Conservation (phyloP, 2,888 invertebrate genomes). For the Neoitamus cyanurus region DNA sequence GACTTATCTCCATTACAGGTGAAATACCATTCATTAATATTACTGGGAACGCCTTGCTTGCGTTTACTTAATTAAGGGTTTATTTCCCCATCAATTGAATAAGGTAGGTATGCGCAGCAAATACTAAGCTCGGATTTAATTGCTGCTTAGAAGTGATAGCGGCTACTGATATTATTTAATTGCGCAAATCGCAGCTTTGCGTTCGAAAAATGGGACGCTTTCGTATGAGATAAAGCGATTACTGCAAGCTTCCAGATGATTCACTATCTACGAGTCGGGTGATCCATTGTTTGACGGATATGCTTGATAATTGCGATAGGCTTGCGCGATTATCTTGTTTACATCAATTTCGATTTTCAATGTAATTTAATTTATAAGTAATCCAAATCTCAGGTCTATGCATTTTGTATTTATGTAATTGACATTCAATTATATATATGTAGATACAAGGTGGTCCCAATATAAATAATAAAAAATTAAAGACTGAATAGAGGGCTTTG, state of each 20-base stretch:
- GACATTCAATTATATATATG: no score
- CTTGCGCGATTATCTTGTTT: not conserved
- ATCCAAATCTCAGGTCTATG: no score
- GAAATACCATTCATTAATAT: not conserved
- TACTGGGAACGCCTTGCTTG: not conserved
- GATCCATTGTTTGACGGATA: not conserved
- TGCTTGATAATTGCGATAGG: not conserved
- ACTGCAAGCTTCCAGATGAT: not conserved
- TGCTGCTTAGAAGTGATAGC: not conserved
- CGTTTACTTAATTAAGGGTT: not conserved
- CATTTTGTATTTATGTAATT: no score
- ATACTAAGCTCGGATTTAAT: not conserved
- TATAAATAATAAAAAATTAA: no score
- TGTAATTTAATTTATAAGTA: no score
- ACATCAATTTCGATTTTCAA: no score
- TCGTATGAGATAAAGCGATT: not conserved
- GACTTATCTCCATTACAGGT: not conserved
- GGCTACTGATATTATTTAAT: not conserved
- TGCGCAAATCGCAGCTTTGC: not conserved
- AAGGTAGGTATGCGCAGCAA: not conserved
- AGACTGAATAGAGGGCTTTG: no score
- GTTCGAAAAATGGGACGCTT: not conserved
- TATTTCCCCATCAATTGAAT: not conserved
- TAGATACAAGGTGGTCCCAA: no score
- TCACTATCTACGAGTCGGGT: not conserved